These are phyloP conservation scores for Periplaneta americana DNA, from an alignment of 1,140 invertebrate genomes.

Conservation along the genomic window DNA sequence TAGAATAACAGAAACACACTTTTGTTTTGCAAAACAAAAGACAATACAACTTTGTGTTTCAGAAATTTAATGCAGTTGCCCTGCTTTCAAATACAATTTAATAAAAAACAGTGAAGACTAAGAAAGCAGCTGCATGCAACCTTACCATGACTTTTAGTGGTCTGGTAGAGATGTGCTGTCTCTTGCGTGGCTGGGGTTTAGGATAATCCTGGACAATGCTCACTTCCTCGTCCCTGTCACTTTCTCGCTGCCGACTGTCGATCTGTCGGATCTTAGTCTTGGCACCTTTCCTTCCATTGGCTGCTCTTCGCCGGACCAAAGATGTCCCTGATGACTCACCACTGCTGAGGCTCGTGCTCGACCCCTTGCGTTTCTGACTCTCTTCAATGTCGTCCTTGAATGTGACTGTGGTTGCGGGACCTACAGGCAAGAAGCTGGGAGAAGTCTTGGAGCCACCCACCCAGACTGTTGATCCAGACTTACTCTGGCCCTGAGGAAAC, in stretches of 20 bases:
- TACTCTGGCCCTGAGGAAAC: neutral
- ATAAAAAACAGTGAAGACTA: too few species aligned
- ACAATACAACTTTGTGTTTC: too few species aligned
- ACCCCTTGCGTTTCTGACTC: neutral
- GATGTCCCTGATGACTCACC: neutral
- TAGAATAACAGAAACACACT: too few species aligned
- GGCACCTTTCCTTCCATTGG: neutral
- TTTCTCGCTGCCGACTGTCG: neutral
- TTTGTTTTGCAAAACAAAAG: too few species aligned
- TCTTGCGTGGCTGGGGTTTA: neutral
- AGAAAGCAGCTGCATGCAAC: too few species aligned
- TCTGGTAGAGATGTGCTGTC: neutral
- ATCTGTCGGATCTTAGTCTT: neutral
- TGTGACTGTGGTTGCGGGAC: constrained; percentile 12
- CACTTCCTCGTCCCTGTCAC: neutral
- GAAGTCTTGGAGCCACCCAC: neutral
- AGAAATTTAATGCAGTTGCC: too few species aligned
- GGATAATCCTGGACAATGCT: neutral
- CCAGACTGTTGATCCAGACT: neutral
- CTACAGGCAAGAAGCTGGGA: too few species aligned
- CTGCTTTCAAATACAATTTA: too few species aligned
- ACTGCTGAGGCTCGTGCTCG: neutral
- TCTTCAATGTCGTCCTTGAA: constrained; percentile 19
- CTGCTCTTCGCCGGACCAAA: constrained; percentile 6
- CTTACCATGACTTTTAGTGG: neutral